A percentile compares a stretch with the other conserved stretches of the same genome.
Evolutionary conservation across 2,113 vertebrate genomes (phyloP).

Genomic region (Trichomycterus rosablanca): DNA sequence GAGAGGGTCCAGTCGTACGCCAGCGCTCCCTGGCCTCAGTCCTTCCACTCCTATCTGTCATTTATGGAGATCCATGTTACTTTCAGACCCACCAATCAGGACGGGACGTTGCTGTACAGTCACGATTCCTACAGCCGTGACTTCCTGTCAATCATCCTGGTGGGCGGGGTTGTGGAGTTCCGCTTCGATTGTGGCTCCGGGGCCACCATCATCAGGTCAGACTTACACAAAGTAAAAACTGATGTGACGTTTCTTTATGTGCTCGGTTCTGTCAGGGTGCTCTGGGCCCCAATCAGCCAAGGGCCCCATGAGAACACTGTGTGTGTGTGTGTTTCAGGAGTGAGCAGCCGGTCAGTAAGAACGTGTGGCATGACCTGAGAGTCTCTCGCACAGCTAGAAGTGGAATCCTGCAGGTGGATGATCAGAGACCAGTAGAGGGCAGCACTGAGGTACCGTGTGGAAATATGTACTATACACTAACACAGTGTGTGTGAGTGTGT

Average conservation of each 20-base stretch:
- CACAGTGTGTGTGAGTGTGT: background rate
- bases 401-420: conserved; percentile 88
- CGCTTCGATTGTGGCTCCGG: conserved; percentile 96
- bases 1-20: conserved; percentile 80
- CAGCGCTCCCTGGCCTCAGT: conserved; percentile 82
- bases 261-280: too few species aligned
- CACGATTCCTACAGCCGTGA: conserved; percentile 83
- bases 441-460: conserved; percentile 77
- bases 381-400: conserved; percentile 90
- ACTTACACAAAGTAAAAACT: background rate
- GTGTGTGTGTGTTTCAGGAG: conserved; percentile 66
- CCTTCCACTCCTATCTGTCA: conserved; percentile 83
- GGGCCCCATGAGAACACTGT: too few species aligned
- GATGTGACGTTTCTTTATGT: conserved; percentile 4
- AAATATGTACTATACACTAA: background rate
- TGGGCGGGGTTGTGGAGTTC: conserved; percentile 80
- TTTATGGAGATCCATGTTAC: conserved; percentile 93
- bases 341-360: conserved; percentile 73
- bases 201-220: conserved; percentile 77
- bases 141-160: conserved; percentile 83
- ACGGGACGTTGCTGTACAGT: conserved; percentile 87
- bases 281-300: too few species aligned
- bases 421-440: conserved; percentile 78
- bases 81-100: conserved; percentile 71
- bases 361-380: conserved; percentile 83